Percentiles rank a stretch among this genome's conserved stretches.
Evolutionary conservation across 2,113 vertebrate genomes (phyloP).

Genomic region (Litocranius walleri): DNA sequence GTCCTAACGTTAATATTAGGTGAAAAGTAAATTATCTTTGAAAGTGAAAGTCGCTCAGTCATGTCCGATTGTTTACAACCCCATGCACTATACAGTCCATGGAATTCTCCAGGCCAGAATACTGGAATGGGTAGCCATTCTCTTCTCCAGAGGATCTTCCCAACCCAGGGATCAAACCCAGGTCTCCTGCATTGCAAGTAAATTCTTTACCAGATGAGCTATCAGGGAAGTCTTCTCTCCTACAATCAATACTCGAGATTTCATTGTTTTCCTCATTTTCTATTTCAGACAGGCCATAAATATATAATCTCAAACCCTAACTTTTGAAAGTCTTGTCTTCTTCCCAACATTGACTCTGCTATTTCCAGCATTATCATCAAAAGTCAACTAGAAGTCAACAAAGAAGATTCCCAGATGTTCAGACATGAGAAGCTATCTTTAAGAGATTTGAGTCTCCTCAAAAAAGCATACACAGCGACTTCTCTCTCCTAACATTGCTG

Average conservation of each 20-base stretch:
- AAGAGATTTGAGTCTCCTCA: not conserved
- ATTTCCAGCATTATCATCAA: not conserved
- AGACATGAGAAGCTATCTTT: not conserved
- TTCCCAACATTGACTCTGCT: not conserved
- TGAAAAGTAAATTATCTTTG: constrained; percentile 21
- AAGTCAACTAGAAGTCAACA: not conserved
- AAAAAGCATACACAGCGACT: not conserved
- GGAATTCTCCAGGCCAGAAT: not conserved
- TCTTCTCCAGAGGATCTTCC: not conserved
- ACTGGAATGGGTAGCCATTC: not conserved
- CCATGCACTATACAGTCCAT: not conserved
- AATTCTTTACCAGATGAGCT: not conserved
- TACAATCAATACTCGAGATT: not conserved
- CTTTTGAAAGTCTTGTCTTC: not conserved
- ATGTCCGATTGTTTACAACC: not conserved
- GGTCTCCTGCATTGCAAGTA: not conserved
- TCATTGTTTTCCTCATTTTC: not conserved
- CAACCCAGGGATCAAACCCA: not conserved
- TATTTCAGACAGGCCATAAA: not conserved
- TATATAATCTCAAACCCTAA: not conserved
- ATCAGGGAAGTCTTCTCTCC: not conserved
- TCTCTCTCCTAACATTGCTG: not conserved
- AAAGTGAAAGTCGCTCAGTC: not conserved
- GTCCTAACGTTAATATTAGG: not conserved
- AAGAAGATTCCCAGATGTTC: not conserved